Evolutionary conservation across 2,888 invertebrate genomes (phyloP).

Genomic region (Tipula vernalis): DNA sequence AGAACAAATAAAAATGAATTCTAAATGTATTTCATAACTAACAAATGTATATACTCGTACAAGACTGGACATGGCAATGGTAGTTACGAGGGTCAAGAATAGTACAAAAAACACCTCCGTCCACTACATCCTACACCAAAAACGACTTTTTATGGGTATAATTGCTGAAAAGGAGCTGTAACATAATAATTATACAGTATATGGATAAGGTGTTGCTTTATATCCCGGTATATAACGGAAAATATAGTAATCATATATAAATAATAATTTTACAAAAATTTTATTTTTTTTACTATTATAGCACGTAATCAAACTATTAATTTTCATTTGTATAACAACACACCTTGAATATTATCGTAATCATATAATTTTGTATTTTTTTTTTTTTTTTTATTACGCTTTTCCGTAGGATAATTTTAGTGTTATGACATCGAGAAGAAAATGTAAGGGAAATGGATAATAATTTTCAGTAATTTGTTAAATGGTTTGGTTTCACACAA

Average conservation of each 20-base stretch:
- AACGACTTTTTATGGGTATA: neutral
- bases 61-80: too few relatives aligned
- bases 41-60: too few relatives aligned
- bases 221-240: neutral
- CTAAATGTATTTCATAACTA: too few relatives aligned
- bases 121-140: too few relatives aligned
- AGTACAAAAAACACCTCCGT: too few relatives aligned
- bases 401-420: neutral
- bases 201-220: neutral
- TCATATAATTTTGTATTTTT: neutral
- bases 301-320: slow-evolving; percentile 4
- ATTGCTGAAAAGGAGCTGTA: neutral
- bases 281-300: neutral
- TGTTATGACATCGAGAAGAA: neutral
- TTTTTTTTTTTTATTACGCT: neutral
- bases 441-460: neutral
- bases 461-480: neutral
- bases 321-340: neutral
- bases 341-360: neutral
- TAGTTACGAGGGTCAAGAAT: too few relatives aligned
- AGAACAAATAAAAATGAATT: too few relatives aligned
- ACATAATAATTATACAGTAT: neutral
- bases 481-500: neutral
- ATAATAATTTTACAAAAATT: neutral
- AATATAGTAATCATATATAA: neutral